Conservation (phyloP, 92 coral and sea anemone genomes). For the Porites evermanni region DNA sequence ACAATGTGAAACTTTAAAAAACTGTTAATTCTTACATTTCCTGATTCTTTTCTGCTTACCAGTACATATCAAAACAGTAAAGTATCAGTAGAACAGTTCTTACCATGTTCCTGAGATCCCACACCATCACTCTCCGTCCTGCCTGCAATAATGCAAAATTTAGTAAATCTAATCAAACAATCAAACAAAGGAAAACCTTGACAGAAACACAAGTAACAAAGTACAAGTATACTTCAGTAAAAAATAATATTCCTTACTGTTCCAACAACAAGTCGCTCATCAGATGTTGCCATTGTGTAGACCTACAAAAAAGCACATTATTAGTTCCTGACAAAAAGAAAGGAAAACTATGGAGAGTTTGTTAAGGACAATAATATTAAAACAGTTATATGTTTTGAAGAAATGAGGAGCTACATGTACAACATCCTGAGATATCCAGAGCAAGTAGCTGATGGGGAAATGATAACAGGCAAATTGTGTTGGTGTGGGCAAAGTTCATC, state of each 20-base stretch:
- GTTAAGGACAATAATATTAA: no score
- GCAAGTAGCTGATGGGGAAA: no score
- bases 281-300: constrained; percentile 94
- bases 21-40: no score
- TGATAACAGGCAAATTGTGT: no score
- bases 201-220: background rate
- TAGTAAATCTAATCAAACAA: background rate
- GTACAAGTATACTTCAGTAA: background rate
- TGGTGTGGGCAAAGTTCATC: no score
- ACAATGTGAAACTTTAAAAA: no score
- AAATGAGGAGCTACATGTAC: no score
- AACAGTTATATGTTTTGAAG: no score
- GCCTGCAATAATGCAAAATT: constrained; percentile 58
- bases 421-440: no score
- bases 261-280: constrained; percentile 94
- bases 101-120: constrained; percentile 99
- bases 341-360: background rate
- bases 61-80: no score
- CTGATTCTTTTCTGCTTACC: no score
- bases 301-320: constrained; percentile 49
- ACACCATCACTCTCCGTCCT: constrained; percentile 96
- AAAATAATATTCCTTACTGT: constrained; percentile 73
- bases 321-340: background rate
- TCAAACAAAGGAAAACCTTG: background rate
- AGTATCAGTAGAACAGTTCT: background rate